Evolutionary conservation across 1,140 invertebrate species (phyloP).

Genomic region (Sycobia sp.): DNA sequence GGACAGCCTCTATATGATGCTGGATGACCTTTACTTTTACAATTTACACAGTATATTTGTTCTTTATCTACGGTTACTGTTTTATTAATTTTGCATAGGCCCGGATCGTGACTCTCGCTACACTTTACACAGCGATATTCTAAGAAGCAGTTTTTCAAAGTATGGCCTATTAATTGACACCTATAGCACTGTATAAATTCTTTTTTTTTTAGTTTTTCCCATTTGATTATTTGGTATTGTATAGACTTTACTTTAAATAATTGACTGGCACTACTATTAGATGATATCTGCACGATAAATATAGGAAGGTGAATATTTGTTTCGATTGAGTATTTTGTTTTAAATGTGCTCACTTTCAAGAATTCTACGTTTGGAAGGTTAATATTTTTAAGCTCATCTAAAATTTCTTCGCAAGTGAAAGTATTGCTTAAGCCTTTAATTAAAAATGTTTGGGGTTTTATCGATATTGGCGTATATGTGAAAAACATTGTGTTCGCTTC

Average conservation of each 20-base stretch:
- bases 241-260: not conserved
- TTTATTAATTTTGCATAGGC: slow-evolving; percentile 4
- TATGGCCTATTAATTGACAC: too few relatives aligned
- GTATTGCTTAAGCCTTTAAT: slow-evolving; percentile 1
- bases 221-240: slow-evolving; percentile 16
- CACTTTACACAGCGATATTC: slow-evolving; percentile 27
- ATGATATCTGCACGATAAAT: not conserved
- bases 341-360: not conserved
- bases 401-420: not conserved
- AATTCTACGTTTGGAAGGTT: not conserved
- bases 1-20: too few relatives aligned
- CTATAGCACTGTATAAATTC: slow-evolving; percentile 26
- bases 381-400: not conserved
- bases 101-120: slow-evolving; percentile 1
- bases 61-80: not conserved
- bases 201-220: slow-evolving; percentile 17
- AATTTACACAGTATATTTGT: not conserved
- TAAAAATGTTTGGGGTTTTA: not conserved
- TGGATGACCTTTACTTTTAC: not conserved
- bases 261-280: not conserved
- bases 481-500: not conserved
- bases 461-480: not conserved
- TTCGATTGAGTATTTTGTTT: not conserved
- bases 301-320: not conserved
- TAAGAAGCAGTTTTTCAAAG: too few relatives aligned